Base-by-base conservation (phyloP, 2,797 vertebrate species). In the Enteromius thamalakanensis region DNA sequence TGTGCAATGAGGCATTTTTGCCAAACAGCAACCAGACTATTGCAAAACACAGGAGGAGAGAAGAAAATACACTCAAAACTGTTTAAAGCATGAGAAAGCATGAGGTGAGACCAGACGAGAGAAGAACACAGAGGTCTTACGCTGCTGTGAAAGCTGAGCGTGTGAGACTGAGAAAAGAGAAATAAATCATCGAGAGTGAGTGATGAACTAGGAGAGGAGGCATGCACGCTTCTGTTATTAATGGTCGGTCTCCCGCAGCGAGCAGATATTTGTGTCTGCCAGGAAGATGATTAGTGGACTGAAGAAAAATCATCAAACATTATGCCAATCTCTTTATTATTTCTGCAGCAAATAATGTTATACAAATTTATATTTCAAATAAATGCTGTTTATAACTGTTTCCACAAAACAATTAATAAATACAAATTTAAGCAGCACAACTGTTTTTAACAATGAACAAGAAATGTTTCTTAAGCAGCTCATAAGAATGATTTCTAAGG, bases 181-280 rank as follows among this genome's bases (percentile, higher is more conserved):
- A 75, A 72, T 53, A 6, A 60, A 83, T 65, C 26, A 65, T 26
- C 1, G 9, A 65, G 76, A 49, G 42, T 64, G 42, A 75, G 49
- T 75, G 72, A 75, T 75, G 51, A 75, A 55, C 72, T 75, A 37
- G 37, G 8, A 64, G 58, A 69, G 26, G 65, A 67, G 70, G 37
- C 86, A 67, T 51, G 45, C 6, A 34, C 4, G 17, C 26, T 49
- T 74, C 70, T 21, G 84, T 32, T 76, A 84, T 42, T 49, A 76
- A 88, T 82, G 42, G 67, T 86, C 85, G 79, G 88, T 88, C 87
- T 89, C 93, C 92, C 3, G 88, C 92, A 91, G 92, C 81, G 91
- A 89, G 42, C 84, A 88, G 87, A 88, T 92, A 88, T 89, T 88
- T 90, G 88, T 88, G 84, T 75, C 83, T 90, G 91, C 92, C 92